phyloP scores from a whole-genome alignment of 2,888 invertebrate species.

The Electrophaes corylata region DNA sequence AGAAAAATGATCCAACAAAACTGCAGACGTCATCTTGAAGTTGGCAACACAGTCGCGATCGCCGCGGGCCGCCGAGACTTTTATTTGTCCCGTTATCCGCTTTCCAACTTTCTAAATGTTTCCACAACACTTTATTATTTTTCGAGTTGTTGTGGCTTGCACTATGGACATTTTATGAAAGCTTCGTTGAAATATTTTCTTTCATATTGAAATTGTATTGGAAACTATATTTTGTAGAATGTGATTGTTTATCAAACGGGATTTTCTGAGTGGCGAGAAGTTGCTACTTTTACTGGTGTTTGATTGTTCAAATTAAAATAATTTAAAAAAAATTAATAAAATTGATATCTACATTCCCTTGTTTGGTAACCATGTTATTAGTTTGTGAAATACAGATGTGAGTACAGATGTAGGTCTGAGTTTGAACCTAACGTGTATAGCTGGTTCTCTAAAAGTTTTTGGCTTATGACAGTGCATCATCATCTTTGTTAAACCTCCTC shows the following conservation, averaged over 20 bases:
- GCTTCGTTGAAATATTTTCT: slow-evolving; percentile 22
- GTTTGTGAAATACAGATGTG: too few species aligned
- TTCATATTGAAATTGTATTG: slow-evolving; percentile 25
- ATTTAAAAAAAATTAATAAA: too few species aligned
- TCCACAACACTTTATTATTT: slow-evolving; percentile 28
- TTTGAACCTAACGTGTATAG: too few species aligned
- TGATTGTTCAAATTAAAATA: too few species aligned
- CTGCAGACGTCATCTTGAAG: slow-evolving; percentile 16
- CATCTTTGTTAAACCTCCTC: slow-evolving; percentile 7
- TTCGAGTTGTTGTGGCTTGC: slow-evolving; percentile 8
- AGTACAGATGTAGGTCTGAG: too few species aligned
- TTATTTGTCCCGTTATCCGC: slow-evolving; percentile 43
- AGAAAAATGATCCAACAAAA: slow-evolving; percentile 6
- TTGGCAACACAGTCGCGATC: slow-evolving; percentile 12
- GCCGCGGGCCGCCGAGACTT: slow-evolving; percentile 35
- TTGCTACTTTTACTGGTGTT: too few species aligned
- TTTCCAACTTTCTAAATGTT: slow-evolving; percentile 40
- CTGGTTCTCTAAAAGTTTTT: not conserved
- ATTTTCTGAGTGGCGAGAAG: not conserved
- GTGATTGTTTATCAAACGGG: not conserved
- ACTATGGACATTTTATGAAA: slow-evolving; percentile 7
- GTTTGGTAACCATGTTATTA: too few species aligned
- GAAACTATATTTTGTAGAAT: slow-evolving; percentile 10
- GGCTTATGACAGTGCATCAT: slow-evolving; percentile 8
- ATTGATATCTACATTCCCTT: too few species aligned